Evolutionary conservation across 2,113 vertebrate species (phyloP).

Genomic region (Melanostigma gelatinosum): DNA sequence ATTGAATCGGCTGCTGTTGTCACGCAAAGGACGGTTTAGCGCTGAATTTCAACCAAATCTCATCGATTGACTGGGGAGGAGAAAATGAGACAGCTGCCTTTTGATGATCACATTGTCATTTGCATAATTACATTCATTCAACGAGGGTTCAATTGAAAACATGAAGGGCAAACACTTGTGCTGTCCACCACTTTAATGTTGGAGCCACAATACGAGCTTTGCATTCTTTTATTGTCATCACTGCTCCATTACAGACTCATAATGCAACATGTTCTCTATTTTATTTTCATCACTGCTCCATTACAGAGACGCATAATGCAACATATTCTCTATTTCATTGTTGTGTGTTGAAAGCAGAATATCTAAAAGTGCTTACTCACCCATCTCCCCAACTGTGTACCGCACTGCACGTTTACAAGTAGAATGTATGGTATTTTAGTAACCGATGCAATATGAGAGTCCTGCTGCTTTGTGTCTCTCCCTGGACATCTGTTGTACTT

Average conservation of each 20-base stretch:
- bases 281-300: background rate
- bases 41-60: constrained; percentile 41
- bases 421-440: constrained; percentile 12
- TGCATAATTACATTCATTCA: constrained; percentile 52
- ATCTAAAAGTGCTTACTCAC: constrained; percentile 11
- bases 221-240: background rate
- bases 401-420: constrained; percentile 1
- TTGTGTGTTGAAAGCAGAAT: constrained; percentile 6
- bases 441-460: background rate
- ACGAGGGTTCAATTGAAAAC: constrained; percentile 34
- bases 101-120: constrained; percentile 46
- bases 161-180: constrained; percentile 24
- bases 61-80: constrained; percentile 35
- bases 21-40: constrained; percentile 19
- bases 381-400: background rate
- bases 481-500: constrained; percentile 12
- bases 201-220: background rate
- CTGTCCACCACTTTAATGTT: constrained; percentile 13
- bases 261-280: constrained; percentile 18
- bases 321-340: constrained; percentile 25
- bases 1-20: constrained; percentile 2
- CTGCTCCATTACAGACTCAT: background rate
- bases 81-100: constrained; percentile 38
- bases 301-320: background rate
- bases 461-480: constrained; percentile 1